Base-by-base conservation (phyloP, 1,140 invertebrate species). In the Sarcophaga peregrina region DNA sequence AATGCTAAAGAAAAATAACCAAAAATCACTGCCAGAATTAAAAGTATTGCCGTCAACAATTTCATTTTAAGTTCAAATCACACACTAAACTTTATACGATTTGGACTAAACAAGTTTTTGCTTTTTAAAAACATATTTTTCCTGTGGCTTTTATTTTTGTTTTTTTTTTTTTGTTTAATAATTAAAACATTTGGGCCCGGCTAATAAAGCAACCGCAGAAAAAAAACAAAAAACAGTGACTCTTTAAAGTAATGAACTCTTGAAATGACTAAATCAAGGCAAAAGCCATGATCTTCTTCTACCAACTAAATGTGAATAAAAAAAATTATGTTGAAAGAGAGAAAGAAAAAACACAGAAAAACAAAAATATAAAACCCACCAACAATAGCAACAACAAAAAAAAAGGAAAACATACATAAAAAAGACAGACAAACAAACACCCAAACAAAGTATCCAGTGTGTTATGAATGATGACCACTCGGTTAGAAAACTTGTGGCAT, bases 401-500 rank as follows among this genome's bases (percentile, higher is more conserved):
- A 58, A 58, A 15, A 15, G 52, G n/a, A 58, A 58, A 58, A 58
- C 54, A 13, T n/a, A 6, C 7, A 58, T n/a, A 58, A n/a, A 58
- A 58, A n/a, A 58, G 54, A 8, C 15, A 58, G 25, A 37, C 25
- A 37, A 37, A 37, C 25, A 58, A 58, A 58, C 54, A 58, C 54
- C 54, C 54, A 58, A 58, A 58, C 54, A 58, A n/a, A n/a, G 13
- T 6, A 37, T n/a, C 54, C 17, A 62, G 17, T 20, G 8, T 68
- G 10, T 25, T 68, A 20, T 68, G 58, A 62, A 62, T 62, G 62
- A 68, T 68, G 17, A 68, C 62, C 62, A 68, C 62, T 68, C 62
- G 20, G 62, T 68, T 68, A 68, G 62, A 68, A 68, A 68, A 68
- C 62, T 68, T 68, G 62, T 68, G 62, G 62, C 62, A 20, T 68